Evolutionary conservation across 2,888 invertebrate genomes (phyloP).

Genomic region (Amiota minor): DNA sequence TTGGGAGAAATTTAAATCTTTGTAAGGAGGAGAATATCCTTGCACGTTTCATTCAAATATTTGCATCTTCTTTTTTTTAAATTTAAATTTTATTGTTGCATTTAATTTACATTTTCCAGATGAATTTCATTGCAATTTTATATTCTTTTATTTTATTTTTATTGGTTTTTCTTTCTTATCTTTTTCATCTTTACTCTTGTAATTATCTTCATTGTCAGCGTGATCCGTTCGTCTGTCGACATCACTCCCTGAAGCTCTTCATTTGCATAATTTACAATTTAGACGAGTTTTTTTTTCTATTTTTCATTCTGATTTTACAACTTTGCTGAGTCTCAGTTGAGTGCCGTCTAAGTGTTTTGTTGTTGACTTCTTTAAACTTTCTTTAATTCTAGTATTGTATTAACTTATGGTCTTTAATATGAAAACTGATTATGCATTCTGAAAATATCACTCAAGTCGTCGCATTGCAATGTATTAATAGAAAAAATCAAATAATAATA

Average conservation of each 20-base stretch:
- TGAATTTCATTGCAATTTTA: neutral
- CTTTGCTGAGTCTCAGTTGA: neutral
- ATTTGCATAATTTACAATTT: slow-evolving; percentile 12
- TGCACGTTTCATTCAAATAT: slow-evolving; percentile 10
- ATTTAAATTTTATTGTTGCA: neutral
- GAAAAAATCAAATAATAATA: too few species aligned
- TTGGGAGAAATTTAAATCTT: too few species aligned
- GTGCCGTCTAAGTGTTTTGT: neutral
- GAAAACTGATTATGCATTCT: too few species aligned
- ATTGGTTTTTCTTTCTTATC: neutral
- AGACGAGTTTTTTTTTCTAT: neutral
- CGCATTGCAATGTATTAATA: too few species aligned
- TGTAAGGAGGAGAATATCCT: neutral
- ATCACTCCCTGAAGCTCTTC: neutral
- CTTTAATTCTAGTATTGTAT: too few species aligned
- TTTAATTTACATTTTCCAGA: neutral
- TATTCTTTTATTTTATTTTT: neutral
- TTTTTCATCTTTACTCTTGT: neutral
- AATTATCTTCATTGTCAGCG: neutral
- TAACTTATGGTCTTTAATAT: too few species aligned
- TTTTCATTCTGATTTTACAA: neutral
- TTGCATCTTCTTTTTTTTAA: too few species aligned
- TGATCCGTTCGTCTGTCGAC: neutral
- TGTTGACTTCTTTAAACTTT: too few species aligned
- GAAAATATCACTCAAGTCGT: too few species aligned